A percentile compares a stretch with the other conserved stretches of the same genome.
phyloP scores from a whole-genome alignment of 2,797 vertebrate species.

The Falco rusticolus region DNA sequence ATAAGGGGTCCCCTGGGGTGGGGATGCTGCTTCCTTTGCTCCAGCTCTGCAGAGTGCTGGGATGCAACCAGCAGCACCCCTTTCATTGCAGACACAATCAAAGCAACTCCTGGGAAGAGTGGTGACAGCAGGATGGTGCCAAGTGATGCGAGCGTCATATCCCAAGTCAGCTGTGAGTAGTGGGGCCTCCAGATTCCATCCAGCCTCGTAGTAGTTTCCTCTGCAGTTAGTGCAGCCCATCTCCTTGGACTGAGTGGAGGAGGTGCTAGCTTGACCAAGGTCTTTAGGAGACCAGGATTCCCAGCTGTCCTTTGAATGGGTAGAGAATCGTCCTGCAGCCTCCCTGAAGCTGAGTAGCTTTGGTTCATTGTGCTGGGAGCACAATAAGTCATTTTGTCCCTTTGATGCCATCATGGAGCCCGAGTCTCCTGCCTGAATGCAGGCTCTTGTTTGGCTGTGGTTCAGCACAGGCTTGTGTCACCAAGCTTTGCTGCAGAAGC shows the following conservation, averaged over 20 bases:
- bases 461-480: background rate
- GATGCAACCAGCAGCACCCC: background rate
- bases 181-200: background rate
- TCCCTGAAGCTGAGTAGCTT: background rate
- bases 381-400: background rate
- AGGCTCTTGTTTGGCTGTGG: background rate
- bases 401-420: background rate
- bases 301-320: background rate
- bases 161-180: constrained; percentile 37
- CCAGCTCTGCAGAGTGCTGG: background rate
- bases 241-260: background rate
- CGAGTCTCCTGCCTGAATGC: fast-evolving
- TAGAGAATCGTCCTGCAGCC: background rate
- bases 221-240: background rate
- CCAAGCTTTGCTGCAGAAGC: background rate
- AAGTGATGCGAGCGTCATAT: fast-evolving
- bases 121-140: background rate
- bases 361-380: fast-evolving
- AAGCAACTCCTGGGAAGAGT: background rate
- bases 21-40: background rate
- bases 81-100: background rate
- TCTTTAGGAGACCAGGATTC: background rate
- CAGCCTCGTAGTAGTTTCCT: background rate
- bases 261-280: background rate
- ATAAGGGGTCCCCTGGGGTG: background rate